Percentiles rank a stretch among this genome's conserved stretches.
Conservation (phyloP, 2,888 invertebrate species). For the Piscicola geometra region DNA sequence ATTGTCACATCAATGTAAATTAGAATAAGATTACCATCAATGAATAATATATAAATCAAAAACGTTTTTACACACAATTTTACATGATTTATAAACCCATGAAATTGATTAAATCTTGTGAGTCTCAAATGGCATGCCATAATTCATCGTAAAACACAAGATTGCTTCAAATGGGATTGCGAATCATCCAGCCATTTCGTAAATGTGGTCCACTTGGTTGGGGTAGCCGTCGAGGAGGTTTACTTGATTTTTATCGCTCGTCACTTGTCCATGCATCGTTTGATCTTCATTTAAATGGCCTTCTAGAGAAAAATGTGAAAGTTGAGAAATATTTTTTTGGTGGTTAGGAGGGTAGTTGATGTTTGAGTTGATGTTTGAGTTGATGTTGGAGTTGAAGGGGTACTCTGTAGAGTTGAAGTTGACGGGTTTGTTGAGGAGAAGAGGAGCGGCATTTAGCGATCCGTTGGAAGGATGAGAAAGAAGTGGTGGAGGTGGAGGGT, state of each 20-base stretch:
- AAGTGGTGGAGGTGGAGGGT: neutral
- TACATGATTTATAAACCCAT: too few species aligned
- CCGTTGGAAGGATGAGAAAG: neutral
- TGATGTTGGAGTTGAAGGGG: neutral
- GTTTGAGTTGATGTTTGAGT: neutral
- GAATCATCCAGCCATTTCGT: constrained; percentile 28
- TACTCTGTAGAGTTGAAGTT: neutral
- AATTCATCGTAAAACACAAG: too few species aligned
- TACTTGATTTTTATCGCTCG: neutral
- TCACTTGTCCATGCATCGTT: neutral
- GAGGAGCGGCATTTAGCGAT: neutral
- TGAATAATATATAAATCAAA: too few species aligned
- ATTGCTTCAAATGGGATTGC: too few species aligned
- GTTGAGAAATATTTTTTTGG: neutral
- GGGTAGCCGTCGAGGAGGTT: constrained; percentile 12
- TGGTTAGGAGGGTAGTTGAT: neutral
- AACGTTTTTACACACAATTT: too few species aligned
- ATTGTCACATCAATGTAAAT: too few species aligned
- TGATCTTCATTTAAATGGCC: neutral
- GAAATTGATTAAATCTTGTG: too few species aligned
- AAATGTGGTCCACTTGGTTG: constrained; percentile 30
- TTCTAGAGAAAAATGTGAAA: neutral
- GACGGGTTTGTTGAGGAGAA: neutral
- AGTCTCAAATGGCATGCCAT: too few species aligned
- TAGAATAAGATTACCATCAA: too few species aligned